phyloP scores from a whole-genome alignment of 2,797 vertebrate genomes.

The Hippopotamyrus pictus region DNA sequence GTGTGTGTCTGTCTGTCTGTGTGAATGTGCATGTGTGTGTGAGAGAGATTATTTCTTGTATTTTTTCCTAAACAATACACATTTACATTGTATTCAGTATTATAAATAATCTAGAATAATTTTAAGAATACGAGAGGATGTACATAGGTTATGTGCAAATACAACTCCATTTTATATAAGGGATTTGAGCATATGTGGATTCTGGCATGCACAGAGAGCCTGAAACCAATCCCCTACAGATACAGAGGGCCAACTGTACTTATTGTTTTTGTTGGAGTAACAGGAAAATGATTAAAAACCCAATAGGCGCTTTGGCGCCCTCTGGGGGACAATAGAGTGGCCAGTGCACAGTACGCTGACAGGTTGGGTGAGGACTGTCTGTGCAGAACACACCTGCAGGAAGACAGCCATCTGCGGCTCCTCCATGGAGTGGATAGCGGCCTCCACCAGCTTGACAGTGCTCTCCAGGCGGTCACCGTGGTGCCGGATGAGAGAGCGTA shows the following conservation, averaged over 20 bases:
- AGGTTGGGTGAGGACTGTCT: not conserved
- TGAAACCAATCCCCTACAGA: not conserved
- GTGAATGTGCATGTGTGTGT: not conserved
- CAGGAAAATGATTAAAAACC: not conserved
- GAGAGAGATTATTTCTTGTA: not conserved
- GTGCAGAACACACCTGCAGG: constrained; percentile 62
- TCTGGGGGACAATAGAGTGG: not conserved
- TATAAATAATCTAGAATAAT: not conserved
- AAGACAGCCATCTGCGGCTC: constrained; percentile 79
- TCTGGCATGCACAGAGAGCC: not conserved
- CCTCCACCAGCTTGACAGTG: constrained; percentile 75
- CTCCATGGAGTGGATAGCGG: constrained; percentile 78
- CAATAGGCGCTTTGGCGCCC: not conserved
- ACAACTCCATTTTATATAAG: not conserved
- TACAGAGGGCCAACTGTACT: not conserved
- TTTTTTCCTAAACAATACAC: not conserved
- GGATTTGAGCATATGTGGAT: not conserved
- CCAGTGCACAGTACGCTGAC: not conserved
- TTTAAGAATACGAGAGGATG: not conserved
- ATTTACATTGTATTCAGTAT: not conserved
- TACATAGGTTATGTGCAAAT: not conserved
- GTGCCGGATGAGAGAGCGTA: constrained; percentile 68
- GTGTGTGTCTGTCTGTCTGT: not conserved
- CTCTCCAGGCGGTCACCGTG: constrained; percentile 74
- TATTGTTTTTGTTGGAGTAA: not conserved